A percentile compares a stretch with the other conserved stretches of the same genome.
Conservation (phyloP, 2,888 invertebrate genomes). For the Brenthis hecate region DNA sequence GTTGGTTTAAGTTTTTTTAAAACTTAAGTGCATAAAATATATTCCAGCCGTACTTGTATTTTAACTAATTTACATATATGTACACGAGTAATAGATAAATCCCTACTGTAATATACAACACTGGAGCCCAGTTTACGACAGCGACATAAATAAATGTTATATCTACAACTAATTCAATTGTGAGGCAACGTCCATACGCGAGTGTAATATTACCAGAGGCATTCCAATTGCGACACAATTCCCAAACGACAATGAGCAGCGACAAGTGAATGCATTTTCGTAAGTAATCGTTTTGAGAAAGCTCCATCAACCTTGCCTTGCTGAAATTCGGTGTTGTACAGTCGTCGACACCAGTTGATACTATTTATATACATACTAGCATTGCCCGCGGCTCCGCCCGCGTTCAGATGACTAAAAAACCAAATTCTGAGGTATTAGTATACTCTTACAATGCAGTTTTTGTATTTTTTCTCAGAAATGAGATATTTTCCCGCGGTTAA, state of each 20-base stretch:
- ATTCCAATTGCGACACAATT: conserved; percentile 22
- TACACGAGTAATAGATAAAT: no score
- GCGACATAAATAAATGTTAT: neutral
- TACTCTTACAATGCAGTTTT: no score
- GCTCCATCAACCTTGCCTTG: neutral
- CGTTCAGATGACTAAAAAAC: no score
- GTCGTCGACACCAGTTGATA: no score
- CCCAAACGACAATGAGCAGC: conserved; percentile 11
- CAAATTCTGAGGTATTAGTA: no score
- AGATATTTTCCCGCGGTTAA: neutral
- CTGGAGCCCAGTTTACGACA: neutral
- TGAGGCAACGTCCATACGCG: conserved; percentile 6
- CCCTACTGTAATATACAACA: neutral
- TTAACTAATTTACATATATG: no score
- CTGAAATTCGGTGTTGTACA: neutral
- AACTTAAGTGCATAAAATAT: no score
- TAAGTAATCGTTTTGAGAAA: conserved; percentile 12
- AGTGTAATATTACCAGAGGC: conserved; percentile 17
- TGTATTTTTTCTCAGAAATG: no score
- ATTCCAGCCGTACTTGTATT: no score
- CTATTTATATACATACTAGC: no score
- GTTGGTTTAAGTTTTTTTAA: no score
- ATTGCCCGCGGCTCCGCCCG: no score
- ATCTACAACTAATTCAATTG: neutral
- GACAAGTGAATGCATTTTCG: conserved; percentile 20